Base-by-base conservation (phyloP, 2,113 vertebrate genomes). In the Hystrix cristata region DNA sequence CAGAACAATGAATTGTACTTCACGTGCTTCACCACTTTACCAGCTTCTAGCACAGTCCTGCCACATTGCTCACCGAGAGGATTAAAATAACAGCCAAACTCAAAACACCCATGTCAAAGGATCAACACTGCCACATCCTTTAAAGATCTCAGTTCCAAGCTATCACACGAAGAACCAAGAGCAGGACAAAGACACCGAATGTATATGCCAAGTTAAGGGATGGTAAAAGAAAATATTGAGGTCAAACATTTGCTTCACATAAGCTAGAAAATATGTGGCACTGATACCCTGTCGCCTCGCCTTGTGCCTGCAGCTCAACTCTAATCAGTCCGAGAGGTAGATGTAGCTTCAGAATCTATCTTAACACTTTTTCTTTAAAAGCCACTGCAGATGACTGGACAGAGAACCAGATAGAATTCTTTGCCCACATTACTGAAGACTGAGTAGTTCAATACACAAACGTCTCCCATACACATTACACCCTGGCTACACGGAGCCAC, bases 311-410 rank as follows among this genome's bases (percentile, higher is more conserved):
- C 6, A 64, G 14, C 16, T 65, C 38, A 91, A 31, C 34, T 78
- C 53, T 38, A 14, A 11, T 53, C 55, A 65, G 46, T 14, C 7
- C 21, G 21, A 65, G 43, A 78, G 46, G 14, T 29, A 64, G 87
- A 69, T 16, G 15, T 6, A 91, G 0, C 31, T 23, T 85, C 59
- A 65, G 83, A 95, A 74, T 31, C 13, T 23, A 88, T 60, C 21
- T 76, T 38, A 65, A 76, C 5, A 18, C 64, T 74, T 53, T 80
- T 88, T 55, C 43, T 88, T 57, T 79, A 93, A 96, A 88, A 38
- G 51, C 5, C 53, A 80, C 13, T 81, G 46, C 2, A 14, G 60
- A 78, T 9, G 7, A 90, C 0, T 65, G 27, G 43, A 31, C 18
- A 27, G 5, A 57, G 46, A 69, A 93, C 25, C 14, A 55, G 60